phyloP scores from a whole-genome alignment of 2,113 vertebrate species.

The Glaucomys volans region DNA sequence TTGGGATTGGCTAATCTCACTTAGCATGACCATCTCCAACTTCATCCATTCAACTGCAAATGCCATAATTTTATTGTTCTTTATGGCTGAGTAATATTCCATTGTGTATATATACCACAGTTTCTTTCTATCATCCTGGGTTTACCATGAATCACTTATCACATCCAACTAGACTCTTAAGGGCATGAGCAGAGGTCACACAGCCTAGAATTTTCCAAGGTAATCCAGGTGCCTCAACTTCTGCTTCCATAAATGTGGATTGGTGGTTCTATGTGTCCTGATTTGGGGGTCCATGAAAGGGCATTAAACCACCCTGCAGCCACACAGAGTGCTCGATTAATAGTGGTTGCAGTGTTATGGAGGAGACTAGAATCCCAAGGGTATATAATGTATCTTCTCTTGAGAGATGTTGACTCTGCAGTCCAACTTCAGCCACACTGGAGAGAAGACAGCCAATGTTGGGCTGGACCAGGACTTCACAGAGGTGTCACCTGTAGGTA shows the following conservation, averaged over 20 bases:
- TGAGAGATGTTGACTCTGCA: neutral
- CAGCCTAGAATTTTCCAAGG: neutral
- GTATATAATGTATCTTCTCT: neutral
- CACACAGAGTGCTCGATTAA: neutral
- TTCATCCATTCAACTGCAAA: too few species aligned
- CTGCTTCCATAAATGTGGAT: neutral
- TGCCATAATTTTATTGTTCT: too few species aligned
- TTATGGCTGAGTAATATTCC: too few species aligned
- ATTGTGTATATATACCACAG: too few species aligned
- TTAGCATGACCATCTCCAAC: too few species aligned
- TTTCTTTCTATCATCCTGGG: neutral
- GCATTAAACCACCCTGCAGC: too few species aligned
- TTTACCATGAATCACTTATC: neutral
- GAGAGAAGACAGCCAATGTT: neutral
- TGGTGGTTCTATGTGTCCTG: neutral
- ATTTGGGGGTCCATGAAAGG: neutral
- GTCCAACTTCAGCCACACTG: neutral
- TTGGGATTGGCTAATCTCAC: too few species aligned
- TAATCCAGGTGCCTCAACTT: neutral
- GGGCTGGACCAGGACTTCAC: neutral
- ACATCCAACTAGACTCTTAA: neutral
- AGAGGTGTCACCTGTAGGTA: fast-evolving
- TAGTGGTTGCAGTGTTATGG: neutral
- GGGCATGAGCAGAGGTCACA: neutral
- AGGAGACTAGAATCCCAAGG: neutral